phyloP scores from a whole-genome alignment of 1,140 invertebrate genomes.

The Ceratina japonica region DNA sequence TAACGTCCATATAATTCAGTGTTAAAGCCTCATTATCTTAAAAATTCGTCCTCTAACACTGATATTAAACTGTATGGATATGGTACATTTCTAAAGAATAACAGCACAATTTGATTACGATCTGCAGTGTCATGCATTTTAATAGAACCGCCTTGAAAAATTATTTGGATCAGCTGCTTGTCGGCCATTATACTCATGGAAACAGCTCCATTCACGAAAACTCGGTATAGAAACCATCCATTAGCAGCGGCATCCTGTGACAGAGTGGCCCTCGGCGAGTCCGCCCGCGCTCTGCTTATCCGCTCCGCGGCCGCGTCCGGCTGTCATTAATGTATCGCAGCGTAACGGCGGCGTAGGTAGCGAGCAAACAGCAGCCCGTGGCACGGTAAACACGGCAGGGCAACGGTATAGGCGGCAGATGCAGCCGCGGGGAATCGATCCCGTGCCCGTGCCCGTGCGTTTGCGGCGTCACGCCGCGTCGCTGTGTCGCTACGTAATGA shows the following conservation, averaged over 20 bases:
- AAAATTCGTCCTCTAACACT: no score
- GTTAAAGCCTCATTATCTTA: no score
- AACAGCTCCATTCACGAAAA: background rate
- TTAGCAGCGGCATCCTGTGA: background rate
- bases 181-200: no score
- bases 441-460: conserved; percentile 46
- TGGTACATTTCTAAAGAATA: no score
- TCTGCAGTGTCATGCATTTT: no score
- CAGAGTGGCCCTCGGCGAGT: conserved; percentile 2
- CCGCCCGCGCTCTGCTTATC: conserved; percentile 7
- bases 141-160: no score
- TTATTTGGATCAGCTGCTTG: no score
- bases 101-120: no score
- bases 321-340: conserved; percentile 74
- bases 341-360: conserved; percentile 41
- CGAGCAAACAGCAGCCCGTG: conserved; percentile 63
- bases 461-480: conserved; percentile 57
- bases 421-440: conserved; percentile 38
- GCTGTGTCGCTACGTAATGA: conserved; percentile 70
- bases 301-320: conserved; percentile 47
- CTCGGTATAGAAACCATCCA: background rate
- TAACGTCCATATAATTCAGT: no score
- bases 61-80: no score
- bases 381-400: conserved; percentile 63
- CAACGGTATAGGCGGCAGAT: conserved; percentile 13